A percentile compares a stretch with the other conserved stretches of the same genome.
phyloP scores from a whole-genome alignment of 2,113 vertebrate species.

The Perccottus glenii region DNA sequence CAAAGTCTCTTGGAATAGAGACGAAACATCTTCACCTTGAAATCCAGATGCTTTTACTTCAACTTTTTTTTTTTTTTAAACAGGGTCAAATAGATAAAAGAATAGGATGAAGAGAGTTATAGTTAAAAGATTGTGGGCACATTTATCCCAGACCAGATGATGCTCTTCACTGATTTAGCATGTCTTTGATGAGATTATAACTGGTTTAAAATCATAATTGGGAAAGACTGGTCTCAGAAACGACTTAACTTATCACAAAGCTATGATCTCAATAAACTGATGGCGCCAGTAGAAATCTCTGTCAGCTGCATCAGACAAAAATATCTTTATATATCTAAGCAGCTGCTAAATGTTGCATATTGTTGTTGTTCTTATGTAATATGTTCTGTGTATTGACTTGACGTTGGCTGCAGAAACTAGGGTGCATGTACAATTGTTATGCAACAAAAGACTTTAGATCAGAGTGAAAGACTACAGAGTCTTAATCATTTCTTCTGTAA shows the following conservation, averaged over 20 bases:
- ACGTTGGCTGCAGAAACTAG: background rate
- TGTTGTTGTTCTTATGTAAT: constrained; percentile 4
- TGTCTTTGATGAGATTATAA: background rate
- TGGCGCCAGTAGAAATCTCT: background rate
- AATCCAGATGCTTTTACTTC: too few species aligned
- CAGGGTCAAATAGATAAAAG: background rate
- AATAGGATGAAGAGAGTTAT: background rate
- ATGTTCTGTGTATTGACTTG: constrained; percentile 8
- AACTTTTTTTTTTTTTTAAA: too few species aligned
- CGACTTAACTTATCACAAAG: background rate
- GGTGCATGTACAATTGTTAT: background rate
- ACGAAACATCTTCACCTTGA: too few species aligned
- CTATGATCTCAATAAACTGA: background rate
- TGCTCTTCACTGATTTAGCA: constrained; percentile 9
- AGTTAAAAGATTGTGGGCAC: background rate
- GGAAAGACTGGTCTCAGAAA: background rate
- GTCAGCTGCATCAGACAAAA: background rate
- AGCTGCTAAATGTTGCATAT: constrained; percentile 10
- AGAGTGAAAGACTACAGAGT: background rate
- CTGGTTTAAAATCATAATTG: background rate
- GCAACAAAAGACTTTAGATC: background rate
- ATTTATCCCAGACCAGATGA: background rate
- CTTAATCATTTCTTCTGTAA: too few species aligned
- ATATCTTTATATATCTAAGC: constrained; percentile 14
- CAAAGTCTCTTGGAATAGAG: too few species aligned